Conservation (phyloP, 1,140 invertebrate species). For the Drosophila suzukii region DNA sequence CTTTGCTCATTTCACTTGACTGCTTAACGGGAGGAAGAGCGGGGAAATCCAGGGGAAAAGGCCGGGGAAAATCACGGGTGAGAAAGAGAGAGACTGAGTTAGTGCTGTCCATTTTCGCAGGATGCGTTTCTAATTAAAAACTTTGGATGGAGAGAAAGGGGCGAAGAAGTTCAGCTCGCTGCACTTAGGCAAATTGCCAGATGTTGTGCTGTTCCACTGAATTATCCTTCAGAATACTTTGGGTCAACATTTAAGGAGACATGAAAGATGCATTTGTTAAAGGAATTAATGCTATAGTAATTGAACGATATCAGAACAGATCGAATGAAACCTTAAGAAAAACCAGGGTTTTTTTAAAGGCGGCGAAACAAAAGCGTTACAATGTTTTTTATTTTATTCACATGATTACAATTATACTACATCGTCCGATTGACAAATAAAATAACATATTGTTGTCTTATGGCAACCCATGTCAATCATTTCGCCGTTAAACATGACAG, state of each 20-base stretch:
- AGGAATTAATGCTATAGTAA: no score
- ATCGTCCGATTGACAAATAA: background rate
- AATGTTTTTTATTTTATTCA: no score
- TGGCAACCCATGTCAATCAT: no score
- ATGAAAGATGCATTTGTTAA: background rate
- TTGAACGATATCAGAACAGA: no score
- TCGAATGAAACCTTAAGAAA: no score
- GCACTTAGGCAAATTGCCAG: constrained; percentile 80
- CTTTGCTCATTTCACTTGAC: constrained; percentile 77
- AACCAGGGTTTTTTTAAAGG: no score
- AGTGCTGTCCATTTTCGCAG: constrained; percentile 54
- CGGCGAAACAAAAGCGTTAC: no score
- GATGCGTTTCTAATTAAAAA: constrained; percentile 81
- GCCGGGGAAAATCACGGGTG: background rate
- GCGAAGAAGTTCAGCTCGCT: constrained; percentile 54
- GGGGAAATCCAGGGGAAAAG: background rate
- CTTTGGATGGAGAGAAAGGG: constrained; percentile 44
- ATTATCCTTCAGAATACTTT: constrained; percentile 19
- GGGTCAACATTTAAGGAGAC: constrained; percentile 1
- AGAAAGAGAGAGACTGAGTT: constrained; percentile 9
- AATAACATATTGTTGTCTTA: no score
- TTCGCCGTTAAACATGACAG: no score
- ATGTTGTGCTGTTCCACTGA: constrained; percentile 44
- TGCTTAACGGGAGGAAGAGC: constrained; percentile 27
- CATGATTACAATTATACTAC: background rate